Percentiles rank a stretch among this genome's conserved stretches.
Evolutionary conservation across 1,140 invertebrate species (phyloP).

Genomic region (Grapholita molesta): DNA sequence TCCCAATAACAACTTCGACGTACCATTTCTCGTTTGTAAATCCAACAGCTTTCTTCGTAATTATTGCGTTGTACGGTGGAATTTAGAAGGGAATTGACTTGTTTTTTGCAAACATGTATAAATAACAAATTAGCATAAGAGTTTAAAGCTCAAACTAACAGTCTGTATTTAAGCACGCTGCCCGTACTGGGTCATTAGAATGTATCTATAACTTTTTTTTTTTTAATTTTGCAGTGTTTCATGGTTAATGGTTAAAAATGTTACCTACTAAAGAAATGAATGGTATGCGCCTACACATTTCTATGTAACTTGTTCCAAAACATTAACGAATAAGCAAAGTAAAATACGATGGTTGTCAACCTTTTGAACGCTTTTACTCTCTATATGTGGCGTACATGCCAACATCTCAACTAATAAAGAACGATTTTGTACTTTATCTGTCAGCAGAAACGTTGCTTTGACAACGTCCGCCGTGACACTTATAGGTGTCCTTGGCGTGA

Average conservation of each 20-base stretch:
- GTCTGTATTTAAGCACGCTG: background rate
- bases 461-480: too few species aligned
- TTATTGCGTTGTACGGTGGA: background rate
- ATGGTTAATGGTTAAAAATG: too few species aligned
- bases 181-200: background rate
- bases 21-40: too few species aligned
- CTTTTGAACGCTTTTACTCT: too few species aligned
- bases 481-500: too few species aligned
- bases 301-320: background rate
- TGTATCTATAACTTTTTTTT: background rate
- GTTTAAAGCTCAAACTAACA: background rate
- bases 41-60: background rate
- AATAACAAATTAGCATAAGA: background rate
- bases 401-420: too few species aligned
- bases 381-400: too few species aligned
- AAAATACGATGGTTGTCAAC: background rate
- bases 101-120: background rate
- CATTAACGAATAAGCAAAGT: background rate
- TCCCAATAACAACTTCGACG: background rate
- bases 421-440: too few species aligned
- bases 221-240: background rate
- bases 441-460: too few species aligned
- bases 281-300: background rate
- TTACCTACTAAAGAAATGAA: too few species aligned
- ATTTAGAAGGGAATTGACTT: background rate